Conservation (phyloP, 2,888 invertebrate species). For the Anagyrus pseudococci region DNA sequence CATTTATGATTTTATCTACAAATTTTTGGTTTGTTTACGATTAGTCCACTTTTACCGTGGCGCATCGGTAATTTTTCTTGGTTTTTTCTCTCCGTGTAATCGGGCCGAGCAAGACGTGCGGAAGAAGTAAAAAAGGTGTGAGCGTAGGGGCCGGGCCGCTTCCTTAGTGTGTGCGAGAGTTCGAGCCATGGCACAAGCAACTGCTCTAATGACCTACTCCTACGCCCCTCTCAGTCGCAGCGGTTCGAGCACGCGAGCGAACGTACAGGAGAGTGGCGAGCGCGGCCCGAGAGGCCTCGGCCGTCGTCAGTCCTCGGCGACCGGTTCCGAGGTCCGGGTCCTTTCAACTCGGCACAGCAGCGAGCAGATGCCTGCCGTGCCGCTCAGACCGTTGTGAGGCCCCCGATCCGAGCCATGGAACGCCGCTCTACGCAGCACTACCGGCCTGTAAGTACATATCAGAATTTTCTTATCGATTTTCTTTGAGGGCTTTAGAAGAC, state of each 20-base stretch:
- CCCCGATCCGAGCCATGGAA: constrained; percentile 21
- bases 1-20: too few species aligned
- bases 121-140: background rate
- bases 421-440: background rate
- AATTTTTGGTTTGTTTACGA: too few species aligned
- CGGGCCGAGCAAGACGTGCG: background rate
- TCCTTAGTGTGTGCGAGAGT: background rate
- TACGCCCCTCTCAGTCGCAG: constrained; percentile 39
- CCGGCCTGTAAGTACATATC: constrained; percentile 26
- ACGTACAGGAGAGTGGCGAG: background rate
- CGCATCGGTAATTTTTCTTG: background rate
- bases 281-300: constrained; percentile 1
- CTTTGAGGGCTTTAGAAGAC: too few species aligned
- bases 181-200: background rate
- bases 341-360: constrained; percentile 31
- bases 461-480: too few species aligned
- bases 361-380: constrained; percentile 11
- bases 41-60: too few species aligned
- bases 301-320: constrained; percentile 42
- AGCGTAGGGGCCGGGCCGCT: background rate
- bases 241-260: background rate
- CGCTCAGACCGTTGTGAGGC: background rate
- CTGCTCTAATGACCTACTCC: constrained; percentile 60
- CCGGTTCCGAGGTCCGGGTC: constrained; percentile 50
- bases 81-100: too few species aligned